Conservation (phyloP, 2,888 invertebrate genomes). For the Scrobipalpa atriplicella region DNA sequence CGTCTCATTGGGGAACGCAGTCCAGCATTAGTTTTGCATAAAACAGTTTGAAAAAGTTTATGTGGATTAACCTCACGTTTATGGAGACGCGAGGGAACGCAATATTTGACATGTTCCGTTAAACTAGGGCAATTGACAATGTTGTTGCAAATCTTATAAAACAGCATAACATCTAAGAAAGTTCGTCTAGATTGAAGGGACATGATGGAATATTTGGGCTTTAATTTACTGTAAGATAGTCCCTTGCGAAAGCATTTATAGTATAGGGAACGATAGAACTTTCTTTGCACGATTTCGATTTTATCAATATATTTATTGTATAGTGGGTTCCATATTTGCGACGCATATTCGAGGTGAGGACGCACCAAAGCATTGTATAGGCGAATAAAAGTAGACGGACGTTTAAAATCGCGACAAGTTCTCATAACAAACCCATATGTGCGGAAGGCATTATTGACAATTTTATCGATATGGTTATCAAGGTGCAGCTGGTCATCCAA, state of each 20-base stretch:
- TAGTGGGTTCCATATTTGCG: conserved; percentile 24
- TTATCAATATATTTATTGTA: too few relatives aligned
- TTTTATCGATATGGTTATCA: conserved; percentile 32
- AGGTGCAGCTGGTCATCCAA: conserved; percentile 34
- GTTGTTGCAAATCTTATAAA: too few relatives aligned
- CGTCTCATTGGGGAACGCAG: too few relatives aligned
- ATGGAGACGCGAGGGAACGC: too few relatives aligned
- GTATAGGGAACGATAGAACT: neutral
- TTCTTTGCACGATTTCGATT: conserved; percentile 26
- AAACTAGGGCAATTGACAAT: too few relatives aligned
- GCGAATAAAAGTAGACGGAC: conserved; percentile 27
- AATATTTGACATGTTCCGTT: too few relatives aligned
- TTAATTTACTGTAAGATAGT: neutral
- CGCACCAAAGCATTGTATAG: conserved; percentile 31
- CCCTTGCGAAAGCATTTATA: neutral
- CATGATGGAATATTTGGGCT: neutral
- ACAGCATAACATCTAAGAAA: too few relatives aligned
- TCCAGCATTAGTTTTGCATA: too few relatives aligned
- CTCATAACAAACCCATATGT: conserved; percentile 35
- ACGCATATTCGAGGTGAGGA: conserved; percentile 33
- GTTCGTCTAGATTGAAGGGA: neutral
- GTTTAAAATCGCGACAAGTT: conserved; percentile 27
- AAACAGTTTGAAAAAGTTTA: too few relatives aligned
- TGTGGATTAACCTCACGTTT: too few relatives aligned
- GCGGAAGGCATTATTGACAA: conserved; percentile 33